Evolutionary conservation across 2,888 invertebrate species (phyloP).

Genomic region (Lutraria lutraria): DNA sequence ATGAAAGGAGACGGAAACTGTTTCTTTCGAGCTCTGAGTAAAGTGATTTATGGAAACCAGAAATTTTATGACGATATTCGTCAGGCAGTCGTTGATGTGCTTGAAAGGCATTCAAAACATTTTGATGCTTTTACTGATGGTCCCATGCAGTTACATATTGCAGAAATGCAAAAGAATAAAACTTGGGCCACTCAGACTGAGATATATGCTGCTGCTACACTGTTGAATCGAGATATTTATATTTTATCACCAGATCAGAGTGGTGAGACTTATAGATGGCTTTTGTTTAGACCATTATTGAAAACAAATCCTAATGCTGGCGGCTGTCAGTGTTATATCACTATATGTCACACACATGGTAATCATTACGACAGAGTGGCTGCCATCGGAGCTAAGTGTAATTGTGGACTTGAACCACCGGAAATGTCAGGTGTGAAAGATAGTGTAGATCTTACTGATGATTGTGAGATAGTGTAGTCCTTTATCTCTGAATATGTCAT

Average conservation of each 20-base stretch:
- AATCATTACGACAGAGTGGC: conserved; percentile 83
- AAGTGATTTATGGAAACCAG: conserved; percentile 79
- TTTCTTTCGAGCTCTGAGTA: conserved; percentile 82
- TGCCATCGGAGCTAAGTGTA: conserved; percentile 69
- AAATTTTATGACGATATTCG: conserved; percentile 78
- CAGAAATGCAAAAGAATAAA: conserved; percentile 73
- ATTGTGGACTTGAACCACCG: conserved; percentile 77
- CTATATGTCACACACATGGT: conserved; percentile 82
- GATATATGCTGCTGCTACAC: conserved; percentile 81
- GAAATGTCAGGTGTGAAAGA: conserved; percentile 71
- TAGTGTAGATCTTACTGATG: conserved; percentile 75
- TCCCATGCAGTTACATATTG: conserved; percentile 72
- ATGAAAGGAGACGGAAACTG: conserved; percentile 83
- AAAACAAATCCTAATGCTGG: conserved; percentile 50
- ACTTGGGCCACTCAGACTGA: conserved; percentile 82
- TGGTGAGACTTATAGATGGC: conserved; percentile 77
- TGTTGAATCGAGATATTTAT: conserved; percentile 78
- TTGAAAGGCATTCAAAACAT: conserved; percentile 74
- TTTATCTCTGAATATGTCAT: neutral
- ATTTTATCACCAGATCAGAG: conserved; percentile 79
- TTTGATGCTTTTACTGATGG: conserved; percentile 80
- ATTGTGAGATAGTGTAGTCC: conserved; percentile 59
- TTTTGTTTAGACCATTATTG: conserved; percentile 78
- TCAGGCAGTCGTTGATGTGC: conserved; percentile 78
- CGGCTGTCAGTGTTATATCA: conserved; percentile 76